Conservation (phyloP, 2,888 invertebrate species). For the Ceraclea dissimilis region DNA sequence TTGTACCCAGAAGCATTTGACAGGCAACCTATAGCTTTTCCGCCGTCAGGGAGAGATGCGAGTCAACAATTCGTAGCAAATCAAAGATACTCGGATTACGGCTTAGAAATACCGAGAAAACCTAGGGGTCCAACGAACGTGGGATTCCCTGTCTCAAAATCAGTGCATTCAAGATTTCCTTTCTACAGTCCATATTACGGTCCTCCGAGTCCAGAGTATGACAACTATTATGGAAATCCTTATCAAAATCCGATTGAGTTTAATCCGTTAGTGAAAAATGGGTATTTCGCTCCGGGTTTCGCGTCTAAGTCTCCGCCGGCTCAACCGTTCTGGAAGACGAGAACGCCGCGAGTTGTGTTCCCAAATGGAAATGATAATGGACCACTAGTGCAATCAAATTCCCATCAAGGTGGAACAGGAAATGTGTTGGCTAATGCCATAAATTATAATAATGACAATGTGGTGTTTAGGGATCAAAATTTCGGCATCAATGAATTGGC, state of each 20-base stretch:
- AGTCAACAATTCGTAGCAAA: slow-evolving; percentile 8
- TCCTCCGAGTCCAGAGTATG: slow-evolving; percentile 16
- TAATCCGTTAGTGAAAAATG: slow-evolving; percentile 35
- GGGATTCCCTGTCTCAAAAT: slow-evolving; percentile 11
- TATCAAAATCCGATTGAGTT: slow-evolving; percentile 23
- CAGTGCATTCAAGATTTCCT: slow-evolving; percentile 19
- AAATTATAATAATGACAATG: slow-evolving; percentile 36
- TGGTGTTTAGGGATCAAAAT: slow-evolving; percentile 52
- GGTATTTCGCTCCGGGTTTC: slow-evolving; percentile 28
- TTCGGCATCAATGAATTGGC: slow-evolving; percentile 52
- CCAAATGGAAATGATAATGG: slow-evolving; percentile 36
- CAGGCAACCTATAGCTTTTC: background rate
- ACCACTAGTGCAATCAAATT: slow-evolving; percentile 38
- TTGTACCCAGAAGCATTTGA: slow-evolving; percentile 3
- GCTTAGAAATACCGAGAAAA: background rate
- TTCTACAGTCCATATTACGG: slow-evolving; percentile 19
- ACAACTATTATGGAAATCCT: background rate
- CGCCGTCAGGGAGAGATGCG: background rate
- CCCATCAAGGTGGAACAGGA: slow-evolving; percentile 33
- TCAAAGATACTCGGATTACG: slow-evolving; percentile 7
- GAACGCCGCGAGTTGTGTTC: slow-evolving; percentile 45
- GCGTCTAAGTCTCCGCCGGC: slow-evolving; percentile 29
- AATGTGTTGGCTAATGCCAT: slow-evolving; percentile 29
- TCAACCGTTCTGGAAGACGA: slow-evolving; percentile 37
- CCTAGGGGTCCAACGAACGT: slow-evolving; percentile 3